Evolutionary conservation across 2,113 vertebrate genomes (phyloP), one percentile per base, ranked within the genome.

Genomic region (Rhabdomys dilectus): DNA sequence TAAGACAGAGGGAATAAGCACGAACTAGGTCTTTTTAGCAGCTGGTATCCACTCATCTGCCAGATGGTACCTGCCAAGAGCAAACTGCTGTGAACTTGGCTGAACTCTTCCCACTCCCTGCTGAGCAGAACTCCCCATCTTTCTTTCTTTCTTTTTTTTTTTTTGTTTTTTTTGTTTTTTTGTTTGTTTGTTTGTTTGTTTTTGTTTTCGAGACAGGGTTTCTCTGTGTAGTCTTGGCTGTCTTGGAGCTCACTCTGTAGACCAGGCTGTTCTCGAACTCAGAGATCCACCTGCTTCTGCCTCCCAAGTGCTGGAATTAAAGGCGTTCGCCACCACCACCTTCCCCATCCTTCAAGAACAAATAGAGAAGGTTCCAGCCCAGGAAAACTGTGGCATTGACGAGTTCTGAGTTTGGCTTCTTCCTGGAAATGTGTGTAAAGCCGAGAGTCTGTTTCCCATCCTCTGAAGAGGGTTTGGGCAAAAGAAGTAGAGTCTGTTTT

Each of bases 21-120:
- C 1, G 0, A 42, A 42, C 34, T 36, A 5, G 87, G 62, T 10
- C 31, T 19, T 68, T 60, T 0, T 0, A 3, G 4, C 45, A 0
- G 42, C 51, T 89, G 81, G 0, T 36, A 1, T 34, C 48, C 92
- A 29, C 24, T 6, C 5, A 85, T 92, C 77, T 68, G 39, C 80
- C 95, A 56, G 0, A 0, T 0, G 36, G 60, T 64, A 68, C 36
- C 19, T 21, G 12, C 87, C 36, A 60, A 80, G 76, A 85, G 26
- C 81, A 76, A n/a, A 26, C 36, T 31, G 85, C 24, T 34, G 5
- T 26, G n/a, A 91, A 15, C 66, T 48, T 85, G 76, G 29, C 66
- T 77, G 36, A 45, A 45, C 22, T 22, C 51, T 58, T 6, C 5
- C 0, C 26, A 26, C 73, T 51, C 51, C 10, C 21, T 12, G 15